These are phyloP conservation scores for Atta cephalotes DNA, from an alignment of 1,140 invertebrate species.

Conservation along the genomic window DNA sequence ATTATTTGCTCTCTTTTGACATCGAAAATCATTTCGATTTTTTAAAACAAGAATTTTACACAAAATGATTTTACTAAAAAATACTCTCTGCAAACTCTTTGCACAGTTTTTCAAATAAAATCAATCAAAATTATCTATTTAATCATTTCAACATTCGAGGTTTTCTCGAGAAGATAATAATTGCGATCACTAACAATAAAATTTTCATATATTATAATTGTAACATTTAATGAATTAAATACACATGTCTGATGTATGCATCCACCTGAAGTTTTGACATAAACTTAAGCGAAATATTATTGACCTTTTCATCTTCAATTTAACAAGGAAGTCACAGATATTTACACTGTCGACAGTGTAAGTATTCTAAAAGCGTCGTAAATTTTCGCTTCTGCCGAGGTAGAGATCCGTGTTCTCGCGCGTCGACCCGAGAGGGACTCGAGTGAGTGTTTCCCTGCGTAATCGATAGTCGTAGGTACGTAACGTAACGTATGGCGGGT, in stretches of 20 bases:
- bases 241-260: neutral
- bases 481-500: slow-evolving; percentile 32
- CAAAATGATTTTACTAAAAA: neutral
- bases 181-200: neutral
- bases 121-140: neutral
- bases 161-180: neutral
- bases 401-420: slow-evolving; percentile 36
- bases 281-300: neutral
- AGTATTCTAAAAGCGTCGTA: slow-evolving; percentile 52
- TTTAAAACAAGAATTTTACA: neutral
- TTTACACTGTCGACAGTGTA: slow-evolving; percentile 16
- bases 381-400: slow-evolving; percentile 55
- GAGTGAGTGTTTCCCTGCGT: slow-evolving; percentile 31
- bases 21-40: neutral
- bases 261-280: neutral
- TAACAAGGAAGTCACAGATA: slow-evolving; percentile 42
- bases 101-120: neutral
- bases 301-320: neutral
- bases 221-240: neutral
- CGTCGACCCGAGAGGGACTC: slow-evolving; percentile 10
- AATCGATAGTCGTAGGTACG: slow-evolving; percentile 56
- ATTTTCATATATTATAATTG: neutral
- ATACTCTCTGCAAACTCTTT: neutral
- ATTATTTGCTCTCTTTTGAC: neutral
- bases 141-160: neutral